Conservation (phyloP, 2,888 invertebrate genomes). For the Acronicta aceris region DNA sequence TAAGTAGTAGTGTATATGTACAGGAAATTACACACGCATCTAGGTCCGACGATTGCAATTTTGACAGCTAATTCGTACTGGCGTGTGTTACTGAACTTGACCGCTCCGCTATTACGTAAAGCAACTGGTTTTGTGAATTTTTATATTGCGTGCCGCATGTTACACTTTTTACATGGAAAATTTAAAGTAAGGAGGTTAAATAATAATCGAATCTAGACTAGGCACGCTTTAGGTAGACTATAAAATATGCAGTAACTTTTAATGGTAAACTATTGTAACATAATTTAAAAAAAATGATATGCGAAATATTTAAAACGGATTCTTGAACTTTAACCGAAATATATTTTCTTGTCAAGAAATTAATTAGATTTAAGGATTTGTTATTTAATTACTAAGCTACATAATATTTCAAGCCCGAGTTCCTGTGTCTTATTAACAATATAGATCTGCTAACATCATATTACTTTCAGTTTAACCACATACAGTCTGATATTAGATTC, state of each 20-base stretch:
- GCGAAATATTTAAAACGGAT: too few relatives aligned
- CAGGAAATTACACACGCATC: constrained; percentile 27
- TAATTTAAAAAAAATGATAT: too few relatives aligned
- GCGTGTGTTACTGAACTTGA: constrained; percentile 57
- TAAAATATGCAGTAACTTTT: background rate
- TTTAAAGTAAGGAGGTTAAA: constrained; percentile 3
- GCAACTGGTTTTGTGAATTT: constrained; percentile 46
- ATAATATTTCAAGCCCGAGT: constrained; percentile 13
- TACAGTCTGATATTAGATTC: constrained; percentile 27
- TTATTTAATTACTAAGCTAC: background rate
- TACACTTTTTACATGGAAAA: constrained; percentile 9
- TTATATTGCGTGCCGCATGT: constrained; percentile 15
- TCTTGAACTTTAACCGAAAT: too few relatives aligned
- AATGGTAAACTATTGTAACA: background rate
- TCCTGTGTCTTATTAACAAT: constrained; percentile 6
- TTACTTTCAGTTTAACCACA: constrained; percentile 27
- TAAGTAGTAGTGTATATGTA: background rate
- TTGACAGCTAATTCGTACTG: constrained; percentile 26
- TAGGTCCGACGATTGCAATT: constrained; percentile 23
- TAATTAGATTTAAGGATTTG: background rate
- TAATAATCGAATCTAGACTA: background rate
- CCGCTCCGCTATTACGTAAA: constrained; percentile 47
- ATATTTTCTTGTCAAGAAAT: background rate
- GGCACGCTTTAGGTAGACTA: background rate
- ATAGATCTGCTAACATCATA: constrained; percentile 6